phyloP scores from a whole-genome alignment of 1,140 invertebrate genomes.

The Drosophila bifasciata region DNA sequence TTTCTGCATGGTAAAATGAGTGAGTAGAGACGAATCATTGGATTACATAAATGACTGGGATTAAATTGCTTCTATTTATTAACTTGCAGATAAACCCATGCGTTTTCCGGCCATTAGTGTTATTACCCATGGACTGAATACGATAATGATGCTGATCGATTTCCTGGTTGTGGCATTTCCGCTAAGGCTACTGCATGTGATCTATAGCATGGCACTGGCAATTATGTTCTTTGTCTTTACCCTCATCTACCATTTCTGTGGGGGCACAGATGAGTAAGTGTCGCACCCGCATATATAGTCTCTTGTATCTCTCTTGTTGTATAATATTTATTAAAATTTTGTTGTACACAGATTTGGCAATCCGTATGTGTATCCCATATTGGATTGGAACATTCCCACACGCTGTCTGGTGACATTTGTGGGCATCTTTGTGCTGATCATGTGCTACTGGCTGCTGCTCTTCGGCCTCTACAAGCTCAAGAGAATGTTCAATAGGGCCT shows the following conservation, averaged over 20 bases:
- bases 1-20: conserved; percentile 85
- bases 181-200: conserved; percentile 88
- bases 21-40: conserved; percentile 42
- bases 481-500: conserved; percentile 69
- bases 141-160: conserved; percentile 89
- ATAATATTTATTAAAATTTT: conserved; percentile 18
- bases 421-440: conserved; percentile 85
- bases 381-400: conserved; percentile 87
- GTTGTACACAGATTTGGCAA: conserved; percentile 85
- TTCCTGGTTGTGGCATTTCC: conserved; percentile 89
- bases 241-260: conserved; percentile 88
- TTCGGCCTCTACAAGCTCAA: conserved; percentile 67
- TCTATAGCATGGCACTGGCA: conserved; percentile 88
- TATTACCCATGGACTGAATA: conserved; percentile 90
- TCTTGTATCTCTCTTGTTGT: fast-evolving
- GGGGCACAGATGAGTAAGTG: conserved; percentile 88
- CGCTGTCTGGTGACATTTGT: conserved; percentile 85
- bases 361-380: conserved; percentile 88
- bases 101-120: conserved; percentile 86
- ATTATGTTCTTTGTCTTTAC: conserved; percentile 89
- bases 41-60: background rate
- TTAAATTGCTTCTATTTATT: conserved; percentile 2
- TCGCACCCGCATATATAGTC: conserved; percentile 24
- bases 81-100: conserved; percentile 63
- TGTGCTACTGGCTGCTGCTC: conserved; percentile 63